Percentiles rank a stretch among this genome's conserved stretches.
phyloP scores from a whole-genome alignment of 1,140 invertebrate species.

The Hypothenemus hampei region DNA sequence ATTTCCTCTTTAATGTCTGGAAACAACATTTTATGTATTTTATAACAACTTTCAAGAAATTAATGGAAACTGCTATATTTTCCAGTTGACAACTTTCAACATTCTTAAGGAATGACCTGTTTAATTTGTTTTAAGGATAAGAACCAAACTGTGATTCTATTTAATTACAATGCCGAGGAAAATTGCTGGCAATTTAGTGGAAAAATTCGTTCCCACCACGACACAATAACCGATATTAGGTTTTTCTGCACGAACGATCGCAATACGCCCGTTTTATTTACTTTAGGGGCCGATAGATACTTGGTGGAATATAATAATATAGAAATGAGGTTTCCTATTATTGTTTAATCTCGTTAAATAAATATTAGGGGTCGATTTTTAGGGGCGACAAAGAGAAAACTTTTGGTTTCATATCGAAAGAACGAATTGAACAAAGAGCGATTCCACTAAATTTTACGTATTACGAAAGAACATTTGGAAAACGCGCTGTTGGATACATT shows the following conservation, averaged over 20 bases:
- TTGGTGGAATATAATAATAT: constrained; percentile 58
- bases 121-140: constrained; percentile 51
- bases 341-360: background rate
- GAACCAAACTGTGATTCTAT: constrained; percentile 49
- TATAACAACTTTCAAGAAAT: no score
- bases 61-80: no score
- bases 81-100: no score
- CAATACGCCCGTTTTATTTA: constrained; percentile 46
- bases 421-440: constrained; percentile 58
- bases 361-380: background rate
- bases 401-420: constrained; percentile 30
- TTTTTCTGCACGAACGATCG: constrained; percentile 45
- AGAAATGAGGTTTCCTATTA: constrained; percentile 5
- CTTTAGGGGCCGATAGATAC: constrained; percentile 56
- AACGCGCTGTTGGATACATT: constrained; percentile 28
- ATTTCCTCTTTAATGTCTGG: no score
- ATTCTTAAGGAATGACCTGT: no score
- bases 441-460: constrained; percentile 53
- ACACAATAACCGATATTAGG: constrained; percentile 50
- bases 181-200: constrained; percentile 51
- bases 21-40: no score
- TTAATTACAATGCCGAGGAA: constrained; percentile 46
- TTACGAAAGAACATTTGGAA: constrained; percentile 32
- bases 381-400: constrained; percentile 36
- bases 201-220: constrained; percentile 55